Evolutionary conservation across 2,113 vertebrate genomes (phyloP), one percentile per base, ranked within the genome.

Genomic region (Bucco capensis): DNA sequence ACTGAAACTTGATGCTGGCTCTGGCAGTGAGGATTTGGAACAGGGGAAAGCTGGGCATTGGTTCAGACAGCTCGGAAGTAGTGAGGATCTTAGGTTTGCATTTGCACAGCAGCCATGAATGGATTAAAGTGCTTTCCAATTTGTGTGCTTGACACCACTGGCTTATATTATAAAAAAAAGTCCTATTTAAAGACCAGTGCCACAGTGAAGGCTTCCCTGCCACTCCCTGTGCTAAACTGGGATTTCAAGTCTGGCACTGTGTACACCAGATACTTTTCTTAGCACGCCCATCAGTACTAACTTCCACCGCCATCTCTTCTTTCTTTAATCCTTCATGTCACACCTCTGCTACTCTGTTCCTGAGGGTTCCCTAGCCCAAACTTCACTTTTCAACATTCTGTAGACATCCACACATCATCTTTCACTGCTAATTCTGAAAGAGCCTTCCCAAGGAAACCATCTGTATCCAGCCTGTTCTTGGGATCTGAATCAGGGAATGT

Each of bases 101-200:
- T 61, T 14, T 74, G 93, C 79, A 46, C 0, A 24, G 64, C 33
- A 3, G 69, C 85, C 91, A 92, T 66, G 54, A 72, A 72, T 54
- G 77, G 92, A 85, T 81, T 84, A 69, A 86, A 87, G 66, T 24
- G 24, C 60, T 83, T 86, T 75, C 66, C 73, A 90, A 64, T 58
- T 78, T 23, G 15, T 42, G 62, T 50, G 61, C 49, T 67, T 66
- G 87, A 93, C 78, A 88, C 84, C 61, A 53, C 62, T 83, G 66
- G 82, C 90, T 91, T 78, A 88, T 83, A 84, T 85, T 89, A 90
- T 94, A 96, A 93, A 94, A 92, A 89, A 60, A 94, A 87, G 89
- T 87, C 76, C 93, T 97, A 97, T 96, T 96, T 95, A 96, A 96
- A 93, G 95, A 93, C 40, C 84, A 90, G 87, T 86, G 84, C 83